Conservation (phyloP, 2,113 vertebrate species). For the Nothobranchius kuhntae region DNA sequence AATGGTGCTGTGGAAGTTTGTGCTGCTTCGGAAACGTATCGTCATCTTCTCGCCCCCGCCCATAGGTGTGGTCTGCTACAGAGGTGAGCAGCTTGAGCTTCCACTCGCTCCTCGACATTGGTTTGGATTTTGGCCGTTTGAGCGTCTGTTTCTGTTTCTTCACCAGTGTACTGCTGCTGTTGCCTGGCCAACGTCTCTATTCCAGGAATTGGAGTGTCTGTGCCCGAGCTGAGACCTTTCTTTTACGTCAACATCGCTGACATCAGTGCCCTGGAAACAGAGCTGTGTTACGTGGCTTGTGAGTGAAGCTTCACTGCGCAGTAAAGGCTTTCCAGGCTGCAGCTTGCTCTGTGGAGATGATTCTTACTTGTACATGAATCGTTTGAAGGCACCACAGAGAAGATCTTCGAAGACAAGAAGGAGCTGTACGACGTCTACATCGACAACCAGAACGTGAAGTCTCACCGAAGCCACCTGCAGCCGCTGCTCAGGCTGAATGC, state of each 20-base stretch:
- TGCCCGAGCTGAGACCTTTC: conserved; percentile 94
- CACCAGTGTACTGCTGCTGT: conserved; percentile 96
- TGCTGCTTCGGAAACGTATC: conserved; percentile 93
- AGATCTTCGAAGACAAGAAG: conserved; percentile 96
- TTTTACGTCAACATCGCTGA: conserved; percentile 98
- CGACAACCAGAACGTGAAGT: conserved; percentile 99
- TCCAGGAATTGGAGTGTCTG: conserved; percentile 87
- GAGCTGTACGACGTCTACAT: conserved; percentile 94
- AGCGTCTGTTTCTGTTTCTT: background rate
- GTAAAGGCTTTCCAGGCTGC: background rate
- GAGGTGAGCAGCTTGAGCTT: conserved; percentile 80
- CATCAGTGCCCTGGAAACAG: conserved; percentile 90
- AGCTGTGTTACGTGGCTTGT: conserved; percentile 97
- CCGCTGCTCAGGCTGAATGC: conserved; percentile 90
- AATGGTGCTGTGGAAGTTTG: conserved; percentile 96
- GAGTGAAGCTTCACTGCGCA: conserved; percentile 68
- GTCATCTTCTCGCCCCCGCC: conserved; percentile 97
- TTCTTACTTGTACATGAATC: background rate
- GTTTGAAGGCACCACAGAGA: conserved; percentile 93
- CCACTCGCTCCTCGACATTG: background rate
- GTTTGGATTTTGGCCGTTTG: background rate
- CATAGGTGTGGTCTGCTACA: conserved; percentile 96
- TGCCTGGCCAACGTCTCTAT: conserved; percentile 94
- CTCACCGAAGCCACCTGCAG: conserved; percentile 87
- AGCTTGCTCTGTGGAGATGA: background rate